These are phyloP conservation scores for Ashinkailepas kermadecensis DNA, from an alignment of 2,888 invertebrate genomes.

Conservation along the genomic window DNA sequence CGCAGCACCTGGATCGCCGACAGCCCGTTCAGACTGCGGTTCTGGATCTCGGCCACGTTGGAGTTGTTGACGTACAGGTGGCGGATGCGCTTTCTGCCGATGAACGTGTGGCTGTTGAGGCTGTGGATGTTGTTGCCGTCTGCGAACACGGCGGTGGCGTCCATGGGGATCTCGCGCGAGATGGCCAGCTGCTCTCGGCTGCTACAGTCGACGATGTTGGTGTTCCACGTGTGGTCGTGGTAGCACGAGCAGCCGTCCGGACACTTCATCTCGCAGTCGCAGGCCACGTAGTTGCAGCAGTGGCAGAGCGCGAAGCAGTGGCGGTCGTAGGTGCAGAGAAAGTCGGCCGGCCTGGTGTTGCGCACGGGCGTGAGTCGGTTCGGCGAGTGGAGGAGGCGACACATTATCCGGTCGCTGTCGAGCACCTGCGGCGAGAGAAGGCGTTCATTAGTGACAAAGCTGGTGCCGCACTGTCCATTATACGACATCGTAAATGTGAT, in stretches of 20 bases:
- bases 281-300: constrained; percentile 93
- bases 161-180: constrained; percentile 83
- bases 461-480: background rate
- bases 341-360: constrained; percentile 58
- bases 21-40: constrained; percentile 83
- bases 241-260: constrained; percentile 90
- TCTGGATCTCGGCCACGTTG: constrained; percentile 72
- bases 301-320: constrained; percentile 91
- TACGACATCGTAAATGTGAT: background rate
- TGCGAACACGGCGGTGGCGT: constrained; percentile 87
- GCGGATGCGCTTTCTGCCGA: constrained; percentile 81
- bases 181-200: constrained; percentile 69
- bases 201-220: constrained; percentile 87
- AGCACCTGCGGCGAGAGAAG: constrained; percentile 33
- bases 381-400: constrained; percentile 10
- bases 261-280: constrained; percentile 96
- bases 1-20: constrained; percentile 70
- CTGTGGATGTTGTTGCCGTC: constrained; percentile 85
- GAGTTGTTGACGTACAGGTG: constrained; percentile 82
- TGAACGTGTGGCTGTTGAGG: constrained; percentile 78
- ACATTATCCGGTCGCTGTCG: constrained; percentile 37
- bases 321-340: constrained; percentile 83
- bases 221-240: constrained; percentile 87
- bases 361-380: background rate
- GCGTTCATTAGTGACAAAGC: background rate